Conservation (phyloP, 2,113 vertebrate genomes). For the Brachirus orientalis region DNA sequence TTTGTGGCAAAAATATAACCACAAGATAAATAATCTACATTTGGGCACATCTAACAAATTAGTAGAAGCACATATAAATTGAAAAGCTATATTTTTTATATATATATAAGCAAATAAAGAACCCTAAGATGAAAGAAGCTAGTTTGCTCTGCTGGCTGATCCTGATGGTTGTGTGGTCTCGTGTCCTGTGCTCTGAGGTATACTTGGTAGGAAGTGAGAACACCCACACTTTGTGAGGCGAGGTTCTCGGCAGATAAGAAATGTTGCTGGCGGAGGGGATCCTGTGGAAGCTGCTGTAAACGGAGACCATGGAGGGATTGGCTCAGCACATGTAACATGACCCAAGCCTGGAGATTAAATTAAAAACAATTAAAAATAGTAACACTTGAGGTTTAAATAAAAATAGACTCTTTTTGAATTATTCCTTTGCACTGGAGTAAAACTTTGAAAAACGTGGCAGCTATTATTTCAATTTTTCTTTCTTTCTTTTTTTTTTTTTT, state of each 20-base stretch:
- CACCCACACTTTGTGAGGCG: constrained; percentile 61
- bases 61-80: background rate
- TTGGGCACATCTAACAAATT: constrained; percentile 1
- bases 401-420: constrained; percentile 19
- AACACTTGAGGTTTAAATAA: constrained; percentile 26
- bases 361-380: background rate
- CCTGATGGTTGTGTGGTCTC: constrained; percentile 65
- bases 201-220: constrained; percentile 71
- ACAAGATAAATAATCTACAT: background rate
- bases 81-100: background rate
- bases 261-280: constrained; percentile 60
- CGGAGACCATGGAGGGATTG: constrained; percentile 40
- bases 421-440: constrained; percentile 80
- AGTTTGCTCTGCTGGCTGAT: constrained; percentile 53
- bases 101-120: constrained; percentile 5
- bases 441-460: constrained; percentile 64
- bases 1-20: background rate
- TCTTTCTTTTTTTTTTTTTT: constrained; percentile 18
- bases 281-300: constrained; percentile 66
- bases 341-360: constrained; percentile 24
- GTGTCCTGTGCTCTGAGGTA: constrained; percentile 81
- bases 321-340: constrained; percentile 48
- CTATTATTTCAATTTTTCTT: constrained; percentile 33
- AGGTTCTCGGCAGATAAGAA: constrained; percentile 62
- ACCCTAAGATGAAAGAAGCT: constrained; percentile 25